Conservation (phyloP, 2,797 vertebrate genomes). For the Acrossocheilus fasciatus region DNA sequence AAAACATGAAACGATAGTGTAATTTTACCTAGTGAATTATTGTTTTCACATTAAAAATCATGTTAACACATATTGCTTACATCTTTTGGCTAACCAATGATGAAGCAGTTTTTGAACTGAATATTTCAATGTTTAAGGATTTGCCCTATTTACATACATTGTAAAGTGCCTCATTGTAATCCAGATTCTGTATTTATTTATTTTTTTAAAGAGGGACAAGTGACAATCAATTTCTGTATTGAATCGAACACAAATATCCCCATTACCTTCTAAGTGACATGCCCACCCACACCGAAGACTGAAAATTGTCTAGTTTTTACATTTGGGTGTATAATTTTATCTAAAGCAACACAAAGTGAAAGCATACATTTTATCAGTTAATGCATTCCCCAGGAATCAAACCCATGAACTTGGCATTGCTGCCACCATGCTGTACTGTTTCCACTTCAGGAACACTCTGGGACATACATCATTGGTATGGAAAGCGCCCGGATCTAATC, state of each 20-base stretch:
- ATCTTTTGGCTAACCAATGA: background rate
- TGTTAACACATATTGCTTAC: background rate
- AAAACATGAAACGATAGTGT: background rate
- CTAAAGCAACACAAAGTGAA: background rate
- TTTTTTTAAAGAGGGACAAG: background rate
- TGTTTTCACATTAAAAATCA: background rate
- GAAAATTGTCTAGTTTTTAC: background rate
- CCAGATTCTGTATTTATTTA: background rate
- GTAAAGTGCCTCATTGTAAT: background rate
- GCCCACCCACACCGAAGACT: background rate
- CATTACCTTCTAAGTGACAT: background rate
- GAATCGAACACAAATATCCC: background rate
- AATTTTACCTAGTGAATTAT: background rate
- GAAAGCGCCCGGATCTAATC: background rate
- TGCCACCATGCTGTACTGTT: background rate
- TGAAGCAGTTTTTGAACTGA: background rate
- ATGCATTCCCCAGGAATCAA: background rate
- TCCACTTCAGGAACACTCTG: background rate
- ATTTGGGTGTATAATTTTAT: background rate
- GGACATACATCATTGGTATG: conserved; percentile 1
- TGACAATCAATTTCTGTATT: background rate
- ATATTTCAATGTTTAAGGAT: background rate
- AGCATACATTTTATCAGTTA: background rate
- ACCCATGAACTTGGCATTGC: background rate
- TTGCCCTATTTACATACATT: background rate